Evolutionary conservation across 2,888 invertebrate species (phyloP).

Genomic region (Artemia sinica): DNA sequence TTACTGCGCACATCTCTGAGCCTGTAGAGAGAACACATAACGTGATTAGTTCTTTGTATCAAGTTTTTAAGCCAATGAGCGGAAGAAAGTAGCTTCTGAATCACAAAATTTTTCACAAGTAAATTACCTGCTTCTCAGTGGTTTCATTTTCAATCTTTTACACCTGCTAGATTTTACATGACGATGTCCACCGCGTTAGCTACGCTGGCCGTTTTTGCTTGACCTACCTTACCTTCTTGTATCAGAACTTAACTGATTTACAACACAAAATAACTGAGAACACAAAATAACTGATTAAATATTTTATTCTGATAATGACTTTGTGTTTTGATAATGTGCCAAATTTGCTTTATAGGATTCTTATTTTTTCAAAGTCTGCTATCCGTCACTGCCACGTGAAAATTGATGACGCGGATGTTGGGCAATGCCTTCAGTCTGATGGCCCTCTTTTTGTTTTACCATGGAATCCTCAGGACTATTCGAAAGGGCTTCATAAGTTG

Average conservation of each 20-base stretch:
- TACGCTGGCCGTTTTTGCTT: too few relatives aligned
- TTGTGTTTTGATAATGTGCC: not conserved
- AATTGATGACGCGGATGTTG: not conserved
- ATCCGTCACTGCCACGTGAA: not conserved
- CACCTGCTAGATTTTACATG: too few relatives aligned
- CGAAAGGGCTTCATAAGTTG: not conserved
- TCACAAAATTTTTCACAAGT: too few relatives aligned
- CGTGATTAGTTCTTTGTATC: too few relatives aligned
- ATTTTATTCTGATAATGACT: not conserved
- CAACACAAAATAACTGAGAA: not conserved
- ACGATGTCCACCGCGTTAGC: too few relatives aligned
- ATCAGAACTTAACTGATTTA: not conserved
- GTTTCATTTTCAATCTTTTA: too few relatives aligned
- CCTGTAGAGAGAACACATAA: too few relatives aligned
- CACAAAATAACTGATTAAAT: not conserved
- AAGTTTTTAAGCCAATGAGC: too few relatives aligned
- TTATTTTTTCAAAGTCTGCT: not conserved
- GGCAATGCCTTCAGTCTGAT: not conserved
- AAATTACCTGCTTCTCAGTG: too few relatives aligned
- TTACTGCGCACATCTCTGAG: too few relatives aligned
- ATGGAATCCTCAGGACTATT: constrained; percentile 1
- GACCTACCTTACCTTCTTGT: too few relatives aligned
- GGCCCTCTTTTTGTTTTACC: not conserved
- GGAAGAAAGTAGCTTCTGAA: too few relatives aligned
- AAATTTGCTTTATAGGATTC: not conserved